These are phyloP conservation scores for Mactromeris polynyma DNA, from an alignment of 2,888 invertebrate genomes.

Conservation along the genomic window DNA sequence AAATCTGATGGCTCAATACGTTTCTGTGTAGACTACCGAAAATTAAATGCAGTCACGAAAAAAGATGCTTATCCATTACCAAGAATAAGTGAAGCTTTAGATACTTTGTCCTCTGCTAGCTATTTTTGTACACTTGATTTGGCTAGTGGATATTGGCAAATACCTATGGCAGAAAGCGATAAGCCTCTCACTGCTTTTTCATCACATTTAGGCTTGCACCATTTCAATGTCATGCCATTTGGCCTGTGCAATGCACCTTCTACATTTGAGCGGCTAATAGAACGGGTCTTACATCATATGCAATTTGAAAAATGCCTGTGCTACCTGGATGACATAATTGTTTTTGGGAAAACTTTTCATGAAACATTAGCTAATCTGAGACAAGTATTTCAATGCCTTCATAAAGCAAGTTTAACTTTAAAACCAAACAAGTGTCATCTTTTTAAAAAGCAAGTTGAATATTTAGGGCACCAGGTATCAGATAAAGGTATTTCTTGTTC, in stretches of 20 bases:
- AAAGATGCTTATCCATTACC: too few relatives aligned
- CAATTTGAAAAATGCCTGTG: slow-evolving; percentile 50
- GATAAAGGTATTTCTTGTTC: background rate
- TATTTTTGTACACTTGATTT: slow-evolving; percentile 60
- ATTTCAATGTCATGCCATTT: too few relatives aligned
- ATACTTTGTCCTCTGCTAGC: slow-evolving; percentile 46
- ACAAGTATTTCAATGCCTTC: background rate
- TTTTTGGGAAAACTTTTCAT: background rate
- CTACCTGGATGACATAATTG: too few relatives aligned
- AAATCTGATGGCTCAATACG: too few relatives aligned
- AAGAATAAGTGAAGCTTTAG: slow-evolving; percentile 54
- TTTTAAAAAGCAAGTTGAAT: background rate
- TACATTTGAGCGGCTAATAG: slow-evolving; percentile 72
- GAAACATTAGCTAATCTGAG: background rate
- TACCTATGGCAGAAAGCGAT: slow-evolving; percentile 41
- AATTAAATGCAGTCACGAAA: too few relatives aligned
- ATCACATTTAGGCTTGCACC: slow-evolving; percentile 34
- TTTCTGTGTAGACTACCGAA: too few relatives aligned
- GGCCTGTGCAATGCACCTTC: too few relatives aligned
- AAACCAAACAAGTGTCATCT: background rate
- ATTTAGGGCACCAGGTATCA: background rate
- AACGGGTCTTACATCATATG: slow-evolving; percentile 49
- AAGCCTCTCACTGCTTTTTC: slow-evolving; percentile 54
- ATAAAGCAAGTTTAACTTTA: background rate
- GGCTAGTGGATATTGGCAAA: slow-evolving; percentile 62